These are phyloP conservation scores for Sebastes fasciatus DNA, from an alignment of 2,113 vertebrate species.

Conservation along the genomic window DNA sequence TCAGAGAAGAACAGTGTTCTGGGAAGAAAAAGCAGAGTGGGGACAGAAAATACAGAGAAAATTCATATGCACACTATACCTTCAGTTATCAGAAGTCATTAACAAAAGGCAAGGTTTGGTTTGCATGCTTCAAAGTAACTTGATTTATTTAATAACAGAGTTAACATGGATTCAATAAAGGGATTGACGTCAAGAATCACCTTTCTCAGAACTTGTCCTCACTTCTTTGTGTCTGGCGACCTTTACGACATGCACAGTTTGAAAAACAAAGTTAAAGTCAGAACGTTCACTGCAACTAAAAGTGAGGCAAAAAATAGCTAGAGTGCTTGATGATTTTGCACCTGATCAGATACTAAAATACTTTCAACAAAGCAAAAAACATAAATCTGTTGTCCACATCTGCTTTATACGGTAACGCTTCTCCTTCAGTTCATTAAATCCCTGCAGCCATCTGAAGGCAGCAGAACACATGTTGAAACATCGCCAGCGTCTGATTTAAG, in stretches of 20 bases:
- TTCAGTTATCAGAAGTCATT: background rate
- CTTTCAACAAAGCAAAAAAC: too few relatives aligned
- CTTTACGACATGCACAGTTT: background rate
- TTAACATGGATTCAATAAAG: background rate
- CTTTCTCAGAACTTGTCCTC: background rate
- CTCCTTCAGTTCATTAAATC: too few relatives aligned
- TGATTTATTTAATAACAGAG: background rate
- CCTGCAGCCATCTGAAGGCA: too few relatives aligned
- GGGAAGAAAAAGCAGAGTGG: background rate
- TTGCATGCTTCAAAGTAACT: background rate
- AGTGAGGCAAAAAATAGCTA: too few relatives aligned
- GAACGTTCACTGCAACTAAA: too few relatives aligned
- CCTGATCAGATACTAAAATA: too few relatives aligned
- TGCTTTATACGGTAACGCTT: too few relatives aligned
- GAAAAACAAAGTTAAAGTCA: too few relatives aligned
- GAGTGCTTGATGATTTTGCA: too few relatives aligned
- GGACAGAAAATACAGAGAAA: background rate
- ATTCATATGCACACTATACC: background rate
- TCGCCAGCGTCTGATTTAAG: too few relatives aligned
- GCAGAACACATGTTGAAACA: too few relatives aligned
- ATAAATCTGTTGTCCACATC: too few relatives aligned
- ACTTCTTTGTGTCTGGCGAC: background rate
- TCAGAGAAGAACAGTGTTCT: background rate
- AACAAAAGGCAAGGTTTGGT: background rate
- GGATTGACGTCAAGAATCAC: background rate